These are phyloP conservation scores for Neodontobutis hainanensis DNA, from an alignment of 2,113 vertebrate genomes.

Conservation along the genomic window DNA sequence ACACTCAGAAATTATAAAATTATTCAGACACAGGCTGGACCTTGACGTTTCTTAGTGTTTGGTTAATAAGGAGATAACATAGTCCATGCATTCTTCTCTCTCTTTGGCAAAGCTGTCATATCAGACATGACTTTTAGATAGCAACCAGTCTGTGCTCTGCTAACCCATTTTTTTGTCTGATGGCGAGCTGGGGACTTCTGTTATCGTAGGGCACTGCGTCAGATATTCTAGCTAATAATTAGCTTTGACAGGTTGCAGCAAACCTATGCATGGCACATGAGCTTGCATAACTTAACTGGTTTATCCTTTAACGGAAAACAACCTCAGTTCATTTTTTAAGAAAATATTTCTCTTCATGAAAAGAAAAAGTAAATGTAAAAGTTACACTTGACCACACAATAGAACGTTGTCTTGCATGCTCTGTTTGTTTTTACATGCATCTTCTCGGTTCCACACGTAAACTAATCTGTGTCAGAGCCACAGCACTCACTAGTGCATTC, in stretches of 20 bases:
- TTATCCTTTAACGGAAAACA: too few species aligned
- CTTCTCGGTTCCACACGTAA: too few species aligned
- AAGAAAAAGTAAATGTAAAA: too few species aligned
- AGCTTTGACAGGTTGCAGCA: constrained; percentile 21
- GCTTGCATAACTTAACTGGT: constrained; percentile 5
- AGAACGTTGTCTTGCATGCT: too few species aligned
- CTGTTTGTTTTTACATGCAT: too few species aligned
- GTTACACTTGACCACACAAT: too few species aligned
- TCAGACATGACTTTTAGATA: constrained; percentile 1
- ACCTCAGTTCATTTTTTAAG: too few species aligned
- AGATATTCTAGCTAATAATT: constrained; percentile 54
- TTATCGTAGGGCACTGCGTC: constrained; percentile 36
- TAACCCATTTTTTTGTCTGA: constrained; percentile 1
- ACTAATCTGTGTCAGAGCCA: too few species aligned
- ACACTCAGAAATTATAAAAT: too few species aligned
- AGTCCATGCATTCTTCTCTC: not conserved
- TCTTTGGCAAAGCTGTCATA: not conserved
- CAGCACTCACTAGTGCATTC: too few species aligned
- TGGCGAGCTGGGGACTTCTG: not conserved
- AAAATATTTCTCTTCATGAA: too few species aligned
- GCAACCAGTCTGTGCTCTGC: constrained; percentile 1
- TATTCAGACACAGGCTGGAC: too few species aligned
- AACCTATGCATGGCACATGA: constrained; percentile 8
- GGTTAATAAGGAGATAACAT: not conserved
- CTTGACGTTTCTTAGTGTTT: not conserved